Evolutionary conservation across 2,888 invertebrate genomes (phyloP).

Genomic region (Megastigmus dorsalis): DNA sequence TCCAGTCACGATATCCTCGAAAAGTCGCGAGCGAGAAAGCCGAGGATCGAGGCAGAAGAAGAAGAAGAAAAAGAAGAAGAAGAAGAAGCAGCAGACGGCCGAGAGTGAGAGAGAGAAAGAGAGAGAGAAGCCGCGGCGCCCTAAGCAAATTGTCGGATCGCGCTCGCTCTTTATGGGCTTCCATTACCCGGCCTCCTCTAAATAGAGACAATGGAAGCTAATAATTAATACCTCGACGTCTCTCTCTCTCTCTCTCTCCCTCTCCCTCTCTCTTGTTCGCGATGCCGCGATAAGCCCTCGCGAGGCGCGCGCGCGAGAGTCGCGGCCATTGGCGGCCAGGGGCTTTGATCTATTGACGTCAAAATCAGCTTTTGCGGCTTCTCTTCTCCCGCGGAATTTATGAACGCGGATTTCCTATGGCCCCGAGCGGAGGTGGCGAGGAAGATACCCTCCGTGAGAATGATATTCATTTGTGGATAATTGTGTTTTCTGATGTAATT

Average conservation of each 20-base stretch:
- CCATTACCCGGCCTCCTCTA: conserved; percentile 51
- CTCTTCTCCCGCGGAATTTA: conserved; percentile 42
- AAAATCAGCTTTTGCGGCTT: conserved; percentile 51
- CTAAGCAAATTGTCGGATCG: conserved; percentile 54
- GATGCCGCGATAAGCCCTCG: conserved; percentile 48
- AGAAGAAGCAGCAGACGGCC: background rate
- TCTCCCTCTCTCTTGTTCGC: background rate
- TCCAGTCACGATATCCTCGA: conserved; percentile 43
- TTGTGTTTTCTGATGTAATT: conserved; percentile 45
- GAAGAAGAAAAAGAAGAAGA: background rate
- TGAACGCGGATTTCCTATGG: conserved; percentile 50
- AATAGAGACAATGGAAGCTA: conserved; percentile 55
- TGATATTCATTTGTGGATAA: conserved; percentile 52
- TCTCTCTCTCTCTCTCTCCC: conserved; percentile 25
- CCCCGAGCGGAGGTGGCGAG: background rate
- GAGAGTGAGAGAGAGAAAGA: background rate
- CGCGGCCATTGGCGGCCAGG: conserved; percentile 45
- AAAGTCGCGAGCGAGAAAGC: conserved; percentile 9
- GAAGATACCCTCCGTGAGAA: conserved; percentile 39
- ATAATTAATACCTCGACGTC: conserved; percentile 57
- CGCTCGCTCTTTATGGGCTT: conserved; percentile 44
- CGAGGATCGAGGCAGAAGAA: background rate
- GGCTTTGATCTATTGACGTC: conserved; percentile 52
- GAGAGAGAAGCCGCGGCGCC: conserved; percentile 35
- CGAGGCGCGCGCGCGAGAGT: conserved; percentile 35